Base-by-base conservation (phyloP, 1,140 invertebrate species). In the Glomeris maerens region DNA sequence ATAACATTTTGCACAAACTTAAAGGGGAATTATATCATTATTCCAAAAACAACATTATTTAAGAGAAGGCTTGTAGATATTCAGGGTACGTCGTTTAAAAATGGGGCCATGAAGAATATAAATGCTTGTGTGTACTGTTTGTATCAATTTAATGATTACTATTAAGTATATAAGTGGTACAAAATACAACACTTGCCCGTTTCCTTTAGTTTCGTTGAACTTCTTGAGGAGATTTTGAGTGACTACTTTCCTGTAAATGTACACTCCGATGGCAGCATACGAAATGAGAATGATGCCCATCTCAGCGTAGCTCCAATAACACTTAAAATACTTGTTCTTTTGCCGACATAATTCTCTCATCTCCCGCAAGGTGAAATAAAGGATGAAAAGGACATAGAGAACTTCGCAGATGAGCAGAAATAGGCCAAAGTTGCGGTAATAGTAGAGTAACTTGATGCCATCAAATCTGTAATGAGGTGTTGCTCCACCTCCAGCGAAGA, bases 401-500 rank as follows among this genome's bases (percentile, higher is more conserved):
- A 67, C 49, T 47, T 72, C 66, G 51, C 69, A 71, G 17, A 61
- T 26, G 4, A 69, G 54, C 13, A 70, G 58, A 42, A 63, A 62
- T 2, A 57, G 47, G 13, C 62, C 64, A 47, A 62, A 62, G 7
- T 55, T 60, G 47, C 59, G 61, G 42, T 66, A 56, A 52, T 71
- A 64, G 10, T 66, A 57, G 36, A 69, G 59, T 0, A 71, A 55
- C 10, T 66, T 56, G 31, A 71, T 58, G 2, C 57, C 64, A 44
- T 78, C 73, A 51, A 77, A 68, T 42, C 72, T 60, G 54, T 68
- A 73, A 27, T 64, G 68, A 3, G 69, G 62, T 13, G 71, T 61
- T 3, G 74, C 60, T 10, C 72, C 72, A 2, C 72, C 73, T 27
- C 66, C 71, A 10, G 69, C 66, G 25, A 68, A 49, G 55, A 74